Evolutionary conservation across 1,140 invertebrate genomes (phyloP), one percentile per base, ranked within the genome.

Genomic region (Drosophila tsacasi): DNA sequence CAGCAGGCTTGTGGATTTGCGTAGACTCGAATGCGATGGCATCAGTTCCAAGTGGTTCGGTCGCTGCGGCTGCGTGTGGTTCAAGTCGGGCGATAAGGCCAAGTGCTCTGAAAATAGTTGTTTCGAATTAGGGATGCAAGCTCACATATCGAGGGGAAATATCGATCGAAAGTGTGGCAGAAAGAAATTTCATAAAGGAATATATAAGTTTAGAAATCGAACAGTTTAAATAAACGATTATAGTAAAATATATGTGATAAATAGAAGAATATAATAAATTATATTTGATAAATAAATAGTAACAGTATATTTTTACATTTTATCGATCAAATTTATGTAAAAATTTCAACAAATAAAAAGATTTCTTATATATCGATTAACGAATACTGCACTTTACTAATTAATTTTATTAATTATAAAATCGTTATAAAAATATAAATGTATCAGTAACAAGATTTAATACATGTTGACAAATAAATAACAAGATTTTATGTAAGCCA

Each of bases 1-100:
- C 87, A 92, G 69, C 94, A 96, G 96, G 94, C 95, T 94, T 60
- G 95, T 94, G 50, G 95, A 94, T 92, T 95, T 95, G 87, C 94
- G 94, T 76, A 94, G 94, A 75, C 89, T 92, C 40, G 91, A 94
- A 35, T 95, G 95, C 74, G 81, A 72, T 37, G 95, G 95, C 35
- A 95, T 94, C 58, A 96, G 93, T 62, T 96, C 95, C 65, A 96
- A 91, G 76, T 95, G 94, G 50, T 93, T 94, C 3, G 92, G 92
- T 54, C 92, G 81, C 79, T 95, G 94, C 65, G 93, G 92, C 63
- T 93, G 92, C 79, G 76, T 75, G 81, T 82, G 91, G 68, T 92
- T 66, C 54, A 90, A 79, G 81, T 92, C 90, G 73, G 83, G 81
- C 77, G 86, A 73, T 75, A 83, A 83, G 75, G 89, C 76, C 72